Evolutionary conservation across 2,888 invertebrate species (phyloP).

Genomic region (Steinernema carpocapsae): DNA sequence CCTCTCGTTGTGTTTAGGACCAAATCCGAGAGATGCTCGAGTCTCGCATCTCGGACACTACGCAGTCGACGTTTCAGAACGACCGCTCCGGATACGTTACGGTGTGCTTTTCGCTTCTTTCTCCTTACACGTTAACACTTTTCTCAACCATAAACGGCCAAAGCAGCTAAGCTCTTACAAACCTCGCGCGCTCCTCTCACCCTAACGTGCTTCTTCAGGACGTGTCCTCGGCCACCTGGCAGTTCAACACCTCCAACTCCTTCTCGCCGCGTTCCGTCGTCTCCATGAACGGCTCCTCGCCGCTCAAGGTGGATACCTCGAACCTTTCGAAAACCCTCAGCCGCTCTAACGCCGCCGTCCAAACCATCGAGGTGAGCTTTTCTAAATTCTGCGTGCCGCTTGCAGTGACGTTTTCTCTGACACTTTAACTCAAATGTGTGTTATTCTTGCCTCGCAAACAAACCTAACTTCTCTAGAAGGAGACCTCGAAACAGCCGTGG

Average conservation of each 20-base stretch:
- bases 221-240: slow-evolving; percentile 66
- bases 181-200: neutral
- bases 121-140: neutral
- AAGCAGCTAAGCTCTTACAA: neutral
- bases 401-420: neutral
- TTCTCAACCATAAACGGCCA: slow-evolving; percentile 7
- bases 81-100: slow-evolving; percentile 65
- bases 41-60: slow-evolving; percentile 59
- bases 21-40: slow-evolving; percentile 55
- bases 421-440: neutral
- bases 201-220: slow-evolving; percentile 51
- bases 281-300: slow-evolving; percentile 60
- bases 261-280: slow-evolving; percentile 68
- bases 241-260: slow-evolving; percentile 57
- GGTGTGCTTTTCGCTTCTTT: slow-evolving; percentile 45
- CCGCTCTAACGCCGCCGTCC: slow-evolving; percentile 51
- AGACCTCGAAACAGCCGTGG: slow-evolving; percentile 36
- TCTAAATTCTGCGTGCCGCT: neutral
- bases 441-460: neutral
- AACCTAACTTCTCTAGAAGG: slow-evolving; percentile 25
- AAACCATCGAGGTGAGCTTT: slow-evolving; percentile 28
- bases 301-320: slow-evolving; percentile 37
- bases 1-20: slow-evolving; percentile 40
- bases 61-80: slow-evolving; percentile 50
- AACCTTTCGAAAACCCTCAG: slow-evolving; percentile 60